Evolutionary conservation across 2,888 invertebrate genomes (phyloP).

Genomic region (Ichneumoninae sp.): DNA sequence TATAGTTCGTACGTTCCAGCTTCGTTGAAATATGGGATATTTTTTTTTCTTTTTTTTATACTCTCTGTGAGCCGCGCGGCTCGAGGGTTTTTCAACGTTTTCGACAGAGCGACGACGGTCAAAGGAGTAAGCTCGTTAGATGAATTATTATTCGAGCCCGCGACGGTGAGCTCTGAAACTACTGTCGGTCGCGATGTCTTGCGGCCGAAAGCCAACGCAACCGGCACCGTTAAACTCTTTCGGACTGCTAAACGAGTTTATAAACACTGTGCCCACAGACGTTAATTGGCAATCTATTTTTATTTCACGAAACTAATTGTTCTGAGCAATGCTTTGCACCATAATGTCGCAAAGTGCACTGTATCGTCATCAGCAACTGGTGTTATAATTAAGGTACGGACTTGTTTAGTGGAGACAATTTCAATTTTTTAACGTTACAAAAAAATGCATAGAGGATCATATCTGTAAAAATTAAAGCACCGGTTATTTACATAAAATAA

Average conservation of each 20-base stretch:
- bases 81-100: slow-evolving; percentile 35
- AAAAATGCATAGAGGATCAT: no score
- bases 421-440: no score
- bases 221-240: slow-evolving; percentile 10
- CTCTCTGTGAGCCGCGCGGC: slow-evolving; percentile 8
- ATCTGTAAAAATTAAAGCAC: no score
- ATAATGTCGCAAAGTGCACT: not conserved
- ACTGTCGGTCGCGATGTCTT: slow-evolving; percentile 17
- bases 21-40: slow-evolving; percentile 5
- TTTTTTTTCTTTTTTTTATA: not conserved
- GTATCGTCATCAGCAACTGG: no score
- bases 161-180: slow-evolving; percentile 15
- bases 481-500: no score
- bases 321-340: not conserved
- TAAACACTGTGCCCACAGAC: not conserved
- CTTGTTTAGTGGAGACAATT: no score
- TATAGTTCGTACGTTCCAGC: slow-evolving; percentile 1
- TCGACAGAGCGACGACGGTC: slow-evolving; percentile 24
- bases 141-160: slow-evolving; percentile 28
- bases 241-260: slow-evolving; percentile 14
- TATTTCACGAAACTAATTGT: not conserved
- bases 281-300: not conserved
- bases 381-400: no score
- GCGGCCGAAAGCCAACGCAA: not conserved
- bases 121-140: slow-evolving; percentile 46